These are phyloP conservation scores for Podarcis muralis DNA, from an alignment of 2,113 vertebrate genomes.

Conservation along the genomic window DNA sequence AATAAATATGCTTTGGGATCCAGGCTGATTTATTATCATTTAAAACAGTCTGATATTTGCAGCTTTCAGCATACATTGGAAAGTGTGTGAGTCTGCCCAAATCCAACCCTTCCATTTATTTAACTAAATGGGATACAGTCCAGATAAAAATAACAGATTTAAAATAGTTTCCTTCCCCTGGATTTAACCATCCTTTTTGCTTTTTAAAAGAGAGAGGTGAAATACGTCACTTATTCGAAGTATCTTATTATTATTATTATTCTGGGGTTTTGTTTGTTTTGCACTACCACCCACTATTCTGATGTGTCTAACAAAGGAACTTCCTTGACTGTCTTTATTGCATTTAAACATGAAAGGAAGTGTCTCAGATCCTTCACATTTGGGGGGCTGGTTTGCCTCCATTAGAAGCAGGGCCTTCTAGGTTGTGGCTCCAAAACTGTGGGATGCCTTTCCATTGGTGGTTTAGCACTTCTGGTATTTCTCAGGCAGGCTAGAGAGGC, in stretches of 20 bases:
- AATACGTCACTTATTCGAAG: slow-evolving; percentile 8
- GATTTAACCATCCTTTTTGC: slow-evolving; percentile 24
- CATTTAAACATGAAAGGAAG: not conserved
- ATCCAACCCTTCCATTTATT: slow-evolving; percentile 52
- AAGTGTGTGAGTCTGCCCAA: slow-evolving; percentile 26
- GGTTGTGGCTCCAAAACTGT: not conserved
- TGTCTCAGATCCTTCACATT: not conserved
- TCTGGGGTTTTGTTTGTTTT: not conserved
- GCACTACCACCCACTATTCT: not conserved
- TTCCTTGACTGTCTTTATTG: not conserved
- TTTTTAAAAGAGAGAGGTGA: slow-evolving; percentile 4
- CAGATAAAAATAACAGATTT: slow-evolving; percentile 57
- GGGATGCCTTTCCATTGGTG: not conserved
- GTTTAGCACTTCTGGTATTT: not conserved
- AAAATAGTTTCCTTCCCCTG: slow-evolving; percentile 25
- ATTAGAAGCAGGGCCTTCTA: not conserved
- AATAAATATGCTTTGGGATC: slow-evolving; percentile 74
- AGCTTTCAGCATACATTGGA: slow-evolving; percentile 54
- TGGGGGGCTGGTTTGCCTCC: not conserved
- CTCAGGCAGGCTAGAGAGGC: not conserved
- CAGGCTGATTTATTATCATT: slow-evolving; percentile 78
- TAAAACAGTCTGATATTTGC: slow-evolving; percentile 71
- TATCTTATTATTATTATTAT: not conserved
- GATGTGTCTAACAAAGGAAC: not conserved
- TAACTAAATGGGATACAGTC: slow-evolving; percentile 36